These are phyloP conservation scores for Hanleya hanleyi DNA, from an alignment of 2,888 invertebrate species.

Conservation along the genomic window DNA sequence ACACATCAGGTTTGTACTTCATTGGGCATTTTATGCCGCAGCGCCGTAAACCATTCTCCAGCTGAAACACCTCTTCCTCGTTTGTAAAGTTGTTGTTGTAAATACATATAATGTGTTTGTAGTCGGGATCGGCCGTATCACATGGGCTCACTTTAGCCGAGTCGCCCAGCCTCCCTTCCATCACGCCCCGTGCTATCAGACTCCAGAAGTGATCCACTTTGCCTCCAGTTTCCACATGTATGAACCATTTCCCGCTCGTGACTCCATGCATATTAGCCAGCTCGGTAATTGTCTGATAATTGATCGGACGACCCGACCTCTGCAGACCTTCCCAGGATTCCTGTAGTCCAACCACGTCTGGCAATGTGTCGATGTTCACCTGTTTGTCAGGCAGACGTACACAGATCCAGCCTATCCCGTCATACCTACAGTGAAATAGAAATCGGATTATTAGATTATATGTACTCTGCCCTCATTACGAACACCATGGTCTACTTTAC, in stretches of 20 bases:
- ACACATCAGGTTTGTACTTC: slow-evolving; percentile 48
- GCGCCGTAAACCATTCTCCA: slow-evolving; percentile 39
- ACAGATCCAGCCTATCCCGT: neutral
- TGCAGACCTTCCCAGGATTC: slow-evolving; percentile 35
- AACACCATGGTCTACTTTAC: too few species aligned
- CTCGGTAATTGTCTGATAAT: slow-evolving; percentile 33
- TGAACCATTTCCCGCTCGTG: slow-evolving; percentile 43
- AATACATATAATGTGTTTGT: slow-evolving; percentile 45
- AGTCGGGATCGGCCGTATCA: neutral
- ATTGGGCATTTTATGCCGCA: slow-evolving; percentile 40
- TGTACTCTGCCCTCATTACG: too few species aligned
- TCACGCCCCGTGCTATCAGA: slow-evolving; percentile 35
- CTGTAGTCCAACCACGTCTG: slow-evolving; percentile 25
- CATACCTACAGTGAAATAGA: neutral
- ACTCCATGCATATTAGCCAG: slow-evolving; percentile 37
- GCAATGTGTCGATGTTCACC: neutral
- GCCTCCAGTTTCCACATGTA: slow-evolving; percentile 37
- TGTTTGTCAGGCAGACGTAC: neutral
- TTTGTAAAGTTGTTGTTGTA: slow-evolving; percentile 43
- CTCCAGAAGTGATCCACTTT: slow-evolving; percentile 46
- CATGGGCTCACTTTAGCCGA: slow-evolving; percentile 34
- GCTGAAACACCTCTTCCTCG: slow-evolving; percentile 34
- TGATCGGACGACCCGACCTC: slow-evolving; percentile 24
- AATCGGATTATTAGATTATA: too few species aligned
- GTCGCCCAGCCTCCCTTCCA: slow-evolving; percentile 22